Percentiles rank a stretch among this genome's conserved stretches.
Evolutionary conservation across 1,140 invertebrate genomes (phyloP).

Genomic region (Steinernema feltiae): DNA sequence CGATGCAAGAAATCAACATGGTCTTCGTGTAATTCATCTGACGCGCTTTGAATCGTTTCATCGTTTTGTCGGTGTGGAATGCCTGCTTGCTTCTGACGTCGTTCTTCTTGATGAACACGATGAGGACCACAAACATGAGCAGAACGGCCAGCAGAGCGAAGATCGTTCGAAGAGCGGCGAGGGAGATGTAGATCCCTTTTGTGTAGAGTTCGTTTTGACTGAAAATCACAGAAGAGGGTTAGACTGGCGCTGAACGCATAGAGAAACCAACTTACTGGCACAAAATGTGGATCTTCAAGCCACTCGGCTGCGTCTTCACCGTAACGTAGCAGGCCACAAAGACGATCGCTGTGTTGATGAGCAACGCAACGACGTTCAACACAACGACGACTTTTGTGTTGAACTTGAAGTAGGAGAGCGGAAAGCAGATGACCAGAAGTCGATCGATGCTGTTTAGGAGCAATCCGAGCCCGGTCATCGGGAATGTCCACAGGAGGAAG

Average conservation of each 20-base stretch:
- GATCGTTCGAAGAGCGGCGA: neutral
- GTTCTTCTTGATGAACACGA: neutral
- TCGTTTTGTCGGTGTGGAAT: neutral
- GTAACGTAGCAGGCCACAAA: neutral
- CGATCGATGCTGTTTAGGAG: no score
- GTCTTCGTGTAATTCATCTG: conserved; percentile 11
- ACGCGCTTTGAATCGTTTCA: neutral
- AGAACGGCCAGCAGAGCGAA: neutral
- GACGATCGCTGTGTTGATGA: neutral
- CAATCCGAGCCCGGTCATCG: neutral
- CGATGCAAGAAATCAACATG: neutral
- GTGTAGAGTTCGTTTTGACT: neutral
- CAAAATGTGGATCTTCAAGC: neutral
- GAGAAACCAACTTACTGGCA: no score
- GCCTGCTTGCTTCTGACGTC: neutral
- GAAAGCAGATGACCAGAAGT: no score
- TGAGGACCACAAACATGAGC: neutral
- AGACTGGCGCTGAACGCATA: no score
- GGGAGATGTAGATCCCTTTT: neutral
- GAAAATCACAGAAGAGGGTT: neutral
- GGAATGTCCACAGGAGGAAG: neutral
- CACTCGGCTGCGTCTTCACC: neutral
- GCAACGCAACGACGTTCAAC: neutral
- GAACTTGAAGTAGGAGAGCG: neutral
- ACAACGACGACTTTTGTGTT: neutral